Evolutionary conservation across 2,888 invertebrate genomes (phyloP).

Genomic region (Spodoptera littoralis): DNA sequence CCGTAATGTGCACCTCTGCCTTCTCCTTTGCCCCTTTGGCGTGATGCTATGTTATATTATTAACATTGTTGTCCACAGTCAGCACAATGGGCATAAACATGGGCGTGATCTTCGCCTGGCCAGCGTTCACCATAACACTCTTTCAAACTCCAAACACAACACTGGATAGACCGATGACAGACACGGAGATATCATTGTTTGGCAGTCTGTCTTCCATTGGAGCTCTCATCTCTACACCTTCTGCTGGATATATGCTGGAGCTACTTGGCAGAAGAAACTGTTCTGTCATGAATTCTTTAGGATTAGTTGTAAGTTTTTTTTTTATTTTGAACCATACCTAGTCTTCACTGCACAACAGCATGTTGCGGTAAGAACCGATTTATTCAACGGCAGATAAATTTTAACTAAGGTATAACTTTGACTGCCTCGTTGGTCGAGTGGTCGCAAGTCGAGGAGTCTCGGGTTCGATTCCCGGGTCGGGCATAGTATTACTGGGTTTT

Average conservation of each 20-base stretch:
- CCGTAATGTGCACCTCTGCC: too few species aligned
- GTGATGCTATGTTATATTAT: too few species aligned
- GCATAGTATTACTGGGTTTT: too few species aligned
- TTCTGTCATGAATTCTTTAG: conserved; percentile 59
- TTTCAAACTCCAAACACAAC: conserved; percentile 72
- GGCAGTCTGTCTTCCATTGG: conserved; percentile 75
- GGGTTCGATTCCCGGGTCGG: too few species aligned
- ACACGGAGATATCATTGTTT: conserved; percentile 68
- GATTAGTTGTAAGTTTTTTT: conserved; percentile 66
- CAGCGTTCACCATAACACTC: conserved; percentile 70
- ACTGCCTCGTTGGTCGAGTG: too few species aligned
- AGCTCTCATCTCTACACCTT: conserved; percentile 65
- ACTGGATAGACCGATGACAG: conserved; percentile 69
- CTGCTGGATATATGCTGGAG: conserved; percentile 65
- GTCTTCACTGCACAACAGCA: too few species aligned
- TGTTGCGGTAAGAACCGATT: too few species aligned
- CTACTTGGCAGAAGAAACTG: conserved; percentile 67
- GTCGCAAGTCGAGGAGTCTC: too few species aligned
- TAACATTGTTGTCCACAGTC: conserved; percentile 24
- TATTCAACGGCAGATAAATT: too few species aligned
- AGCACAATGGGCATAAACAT: conserved; percentile 49
- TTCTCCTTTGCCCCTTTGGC: too few species aligned
- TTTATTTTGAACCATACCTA: too few species aligned
- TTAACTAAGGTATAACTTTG: too few species aligned
- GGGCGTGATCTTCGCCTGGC: conserved; percentile 75